A percentile compares a stretch with the other conserved stretches of the same genome.
These are phyloP conservation scores for Gasterosteus aculeatus DNA, from an alignment of 2,113 vertebrate genomes.

Conservation along the genomic window DNA sequence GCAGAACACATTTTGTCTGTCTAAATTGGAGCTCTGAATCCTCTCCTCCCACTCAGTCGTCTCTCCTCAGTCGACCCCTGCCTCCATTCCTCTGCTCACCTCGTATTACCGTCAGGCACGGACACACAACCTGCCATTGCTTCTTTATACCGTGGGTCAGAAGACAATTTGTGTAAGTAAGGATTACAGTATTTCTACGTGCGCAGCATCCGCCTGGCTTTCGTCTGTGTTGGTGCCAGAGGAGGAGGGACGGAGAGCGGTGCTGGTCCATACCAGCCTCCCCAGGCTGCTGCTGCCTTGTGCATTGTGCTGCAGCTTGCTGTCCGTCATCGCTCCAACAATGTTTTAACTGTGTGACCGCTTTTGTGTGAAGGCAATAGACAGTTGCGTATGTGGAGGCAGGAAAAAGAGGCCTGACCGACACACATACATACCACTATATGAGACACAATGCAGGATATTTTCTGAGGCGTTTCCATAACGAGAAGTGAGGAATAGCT, in stretches of 20 bases:
- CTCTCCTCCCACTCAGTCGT: constrained; percentile 31
- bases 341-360: constrained; percentile 71
- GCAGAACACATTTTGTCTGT: constrained; percentile 10
- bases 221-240: not conserved
- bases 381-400: constrained; percentile 48
- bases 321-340: constrained; percentile 70
- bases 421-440: constrained; percentile 23
- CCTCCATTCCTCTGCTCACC: constrained; percentile 17
- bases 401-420: constrained; percentile 55
- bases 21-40: constrained; percentile 29
- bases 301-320: constrained; percentile 63
- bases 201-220: not conserved
- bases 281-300: constrained; percentile 53
- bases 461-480: constrained; percentile 26
- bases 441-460: constrained; percentile 39
- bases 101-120: constrained; percentile 38
- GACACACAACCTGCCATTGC: constrained; percentile 36
- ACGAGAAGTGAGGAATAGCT: constrained; percentile 20
- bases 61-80: constrained; percentile 15
- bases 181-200: constrained; percentile 36
- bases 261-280: constrained; percentile 69
- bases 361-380: constrained; percentile 65
- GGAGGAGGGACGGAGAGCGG: constrained; percentile 31
- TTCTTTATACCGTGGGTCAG: constrained; percentile 43
- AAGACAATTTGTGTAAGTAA: constrained; percentile 42